These are phyloP conservation scores for Cheirogaleus major DNA, from an alignment of 2,797 vertebrate species.

Conservation along the genomic window DNA sequence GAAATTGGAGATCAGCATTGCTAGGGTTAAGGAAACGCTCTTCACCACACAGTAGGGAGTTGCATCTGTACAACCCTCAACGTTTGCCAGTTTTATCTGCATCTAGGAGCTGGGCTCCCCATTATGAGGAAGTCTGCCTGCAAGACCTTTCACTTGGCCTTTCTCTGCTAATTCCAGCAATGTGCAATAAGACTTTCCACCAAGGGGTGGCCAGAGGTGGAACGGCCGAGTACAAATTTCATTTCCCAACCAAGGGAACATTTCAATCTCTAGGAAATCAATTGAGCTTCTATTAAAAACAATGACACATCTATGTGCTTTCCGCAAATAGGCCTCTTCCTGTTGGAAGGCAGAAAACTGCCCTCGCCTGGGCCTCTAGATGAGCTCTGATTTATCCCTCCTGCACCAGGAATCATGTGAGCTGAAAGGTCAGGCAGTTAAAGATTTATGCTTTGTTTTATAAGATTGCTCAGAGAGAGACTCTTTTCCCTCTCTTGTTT, in stretches of 20 bases:
- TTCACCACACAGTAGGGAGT: not conserved
- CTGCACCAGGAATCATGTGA: slow-evolving; percentile 67
- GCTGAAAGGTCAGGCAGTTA: slow-evolving; percentile 80
- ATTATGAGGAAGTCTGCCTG: slow-evolving; percentile 18
- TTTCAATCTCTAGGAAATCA: slow-evolving; percentile 76
- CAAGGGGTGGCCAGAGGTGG: not conserved
- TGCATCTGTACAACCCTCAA: not conserved
- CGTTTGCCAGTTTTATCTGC: slow-evolving; percentile 32
- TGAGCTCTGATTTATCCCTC: slow-evolving; percentile 78
- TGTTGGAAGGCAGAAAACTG: slow-evolving; percentile 59
- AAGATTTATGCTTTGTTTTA: slow-evolving; percentile 84
- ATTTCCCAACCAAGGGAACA: slow-evolving; percentile 65
- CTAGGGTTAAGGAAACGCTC: slow-evolving; percentile 23
- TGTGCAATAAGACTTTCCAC: slow-evolving; percentile 52
- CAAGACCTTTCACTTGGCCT: slow-evolving; percentile 46
- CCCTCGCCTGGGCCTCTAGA: slow-evolving; percentile 60
- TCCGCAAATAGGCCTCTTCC: slow-evolving; percentile 46
- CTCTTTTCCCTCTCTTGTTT: slow-evolving; percentile 59
- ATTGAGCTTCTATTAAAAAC: slow-evolving; percentile 65
- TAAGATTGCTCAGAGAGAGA: slow-evolving; percentile 75
- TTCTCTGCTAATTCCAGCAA: slow-evolving; percentile 65
- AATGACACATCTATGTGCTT: slow-evolving; percentile 67
- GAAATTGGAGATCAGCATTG: not conserved
- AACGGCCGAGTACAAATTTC: slow-evolving; percentile 68
- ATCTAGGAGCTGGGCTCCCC: not conserved